Base-by-base conservation (phyloP, 2,797 vertebrate genomes). In the Sphenodon punctatus region DNA sequence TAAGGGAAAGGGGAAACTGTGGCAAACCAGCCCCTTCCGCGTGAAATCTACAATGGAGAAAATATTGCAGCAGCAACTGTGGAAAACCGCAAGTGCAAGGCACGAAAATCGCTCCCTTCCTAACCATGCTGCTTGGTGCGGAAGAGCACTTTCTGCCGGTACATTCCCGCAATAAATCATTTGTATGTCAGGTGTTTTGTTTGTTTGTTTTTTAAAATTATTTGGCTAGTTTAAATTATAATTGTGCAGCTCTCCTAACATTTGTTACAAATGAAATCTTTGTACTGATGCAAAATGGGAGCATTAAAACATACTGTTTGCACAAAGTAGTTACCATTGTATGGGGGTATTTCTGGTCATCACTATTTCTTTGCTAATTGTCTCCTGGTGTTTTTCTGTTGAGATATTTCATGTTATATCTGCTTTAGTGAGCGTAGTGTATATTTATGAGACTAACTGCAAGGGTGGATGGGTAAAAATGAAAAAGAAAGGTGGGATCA, bases 401-500 rank as follows among this genome's bases (percentile, higher is more conserved):
- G 13, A 68, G 64, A 64, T 63, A 67, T 63, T 51, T 53, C 38
- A 8, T 2, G 20, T 70, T 68, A 8, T 75, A 22, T 51, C 6
- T 68, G 13, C 81, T 67, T 86, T 30, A 7, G 48, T 67, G 42
- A 82, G 39, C 5, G 65, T n/a, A 9, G 51, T 38, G 3, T 74
- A 69, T 86, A 60, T 85, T 88, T 80, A 63, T 80, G 42, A 67
- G 53, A 67, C 51, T 84, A 77, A 76, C 70, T 78, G 74, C 67
- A 67, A 86, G 74, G 75, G 48, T 67, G 38, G 73, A 72, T 86
- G 56, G 84, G 74, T 86, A 91, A 91, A 87, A 87, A 75, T 43
- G 77, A 83, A 75, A 86, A 93, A 93, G 91, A 92, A 93, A 92
- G 82, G 85, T 94, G 88, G 87, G 92, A 90, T 95, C 64, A 77